These are phyloP conservation scores for Noctuana brunneofusca DNA, from an alignment of 2,888 invertebrate genomes.

Conservation along the genomic window DNA sequence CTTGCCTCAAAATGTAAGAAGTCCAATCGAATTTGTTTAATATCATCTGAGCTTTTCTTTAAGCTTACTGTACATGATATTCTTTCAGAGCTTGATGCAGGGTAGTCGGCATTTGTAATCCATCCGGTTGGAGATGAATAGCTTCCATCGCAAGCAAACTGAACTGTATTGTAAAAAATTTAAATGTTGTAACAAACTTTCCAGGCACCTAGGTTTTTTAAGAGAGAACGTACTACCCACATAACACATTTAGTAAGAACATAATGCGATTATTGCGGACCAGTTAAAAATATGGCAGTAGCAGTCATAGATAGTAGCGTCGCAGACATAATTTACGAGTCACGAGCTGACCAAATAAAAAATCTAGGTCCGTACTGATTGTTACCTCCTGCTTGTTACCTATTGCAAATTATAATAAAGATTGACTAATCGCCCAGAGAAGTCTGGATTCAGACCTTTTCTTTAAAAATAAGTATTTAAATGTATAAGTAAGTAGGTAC, in stretches of 20 bases:
- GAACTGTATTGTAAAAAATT: constrained; percentile 75
- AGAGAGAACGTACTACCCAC: neutral
- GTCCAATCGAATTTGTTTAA: constrained; percentile 87
- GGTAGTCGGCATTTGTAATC: constrained; percentile 88
- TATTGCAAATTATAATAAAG: too few relatives aligned
- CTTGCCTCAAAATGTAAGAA: constrained; percentile 86
- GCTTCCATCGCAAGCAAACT: constrained; percentile 85
- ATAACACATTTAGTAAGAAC: neutral
- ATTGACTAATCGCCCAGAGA: too few relatives aligned
- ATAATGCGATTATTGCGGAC: too few relatives aligned
- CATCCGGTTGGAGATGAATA: constrained; percentile 85
- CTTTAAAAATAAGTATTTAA: neutral
- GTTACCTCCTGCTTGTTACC: too few relatives aligned
- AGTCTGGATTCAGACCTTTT: too few relatives aligned
- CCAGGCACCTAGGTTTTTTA: neutral
- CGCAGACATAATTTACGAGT: too few relatives aligned
- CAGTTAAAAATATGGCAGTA: too few relatives aligned
- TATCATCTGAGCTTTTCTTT: constrained; percentile 82
- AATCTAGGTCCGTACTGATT: too few relatives aligned
- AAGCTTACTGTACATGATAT: constrained; percentile 86
- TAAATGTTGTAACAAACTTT: neutral
- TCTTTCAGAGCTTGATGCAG: constrained; percentile 80
- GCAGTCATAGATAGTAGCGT: too few relatives aligned
- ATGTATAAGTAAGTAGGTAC: constrained; percentile 53
- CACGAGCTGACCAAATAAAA: too few relatives aligned